Evolutionary conservation across 2,888 invertebrate genomes (phyloP), one percentile per base, ranked within the genome.

Genomic region (Didymodactylos carnosus): DNA sequence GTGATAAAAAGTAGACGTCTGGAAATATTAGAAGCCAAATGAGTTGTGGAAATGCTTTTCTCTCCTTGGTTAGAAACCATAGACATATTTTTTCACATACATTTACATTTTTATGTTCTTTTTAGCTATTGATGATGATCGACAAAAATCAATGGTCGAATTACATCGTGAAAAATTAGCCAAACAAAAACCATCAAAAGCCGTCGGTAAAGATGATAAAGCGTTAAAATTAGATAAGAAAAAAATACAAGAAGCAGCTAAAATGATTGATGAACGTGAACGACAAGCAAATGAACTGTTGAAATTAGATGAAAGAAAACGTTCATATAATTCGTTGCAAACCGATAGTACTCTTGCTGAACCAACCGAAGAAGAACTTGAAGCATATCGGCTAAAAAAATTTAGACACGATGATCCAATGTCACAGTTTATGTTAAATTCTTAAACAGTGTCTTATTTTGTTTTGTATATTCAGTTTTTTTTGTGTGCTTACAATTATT

Each of bases 291-390:
- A 89, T 0, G 84, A 86, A 77, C 80, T 90, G 2, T 81, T 90
- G 75, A 86, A 87, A 3, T 82, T 89, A 77, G 92, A 94, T 81
- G 97, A 97, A 80, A 86, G 94, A 23, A 92, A 94, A 79, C 87
- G 95, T 5, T 89, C 91, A 0, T 98, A 94, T 83, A 94, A 97
- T 83, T 92, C 92, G 80, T 84, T 83, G 81, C 82, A 81, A 76
- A 11, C 51, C 25, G 27, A 27, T 53, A 53, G 16, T 25, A 53
- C 4, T 27, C 88, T 88, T 0, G 90, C 90, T 78, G 90, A 88
- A 76, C 93, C 92, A 0, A 90, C 92, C 0, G 91, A 91, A 76
- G 91, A 92, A 77, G 93, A 97, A 82, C 87, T 94, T 81, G 95
- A 97, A 82, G 93, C 93, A 0, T 95, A 90, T 85, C 88, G 89